Base-by-base conservation (phyloP, 1,140 invertebrate genomes). In the Hydropsyche tenuis region DNA sequence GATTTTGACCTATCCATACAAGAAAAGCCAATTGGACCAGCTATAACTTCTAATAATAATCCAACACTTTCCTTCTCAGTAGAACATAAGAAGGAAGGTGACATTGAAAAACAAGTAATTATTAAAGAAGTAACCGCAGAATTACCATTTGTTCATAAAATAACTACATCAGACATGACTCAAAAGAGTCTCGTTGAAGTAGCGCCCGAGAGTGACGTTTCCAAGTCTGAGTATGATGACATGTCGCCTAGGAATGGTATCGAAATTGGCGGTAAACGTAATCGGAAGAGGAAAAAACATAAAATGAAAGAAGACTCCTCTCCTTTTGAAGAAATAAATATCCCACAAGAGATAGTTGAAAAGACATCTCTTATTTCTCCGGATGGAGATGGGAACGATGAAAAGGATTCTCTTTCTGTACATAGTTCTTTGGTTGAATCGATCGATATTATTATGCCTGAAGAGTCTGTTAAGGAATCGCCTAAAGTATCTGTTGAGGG, bases 401-500 rank as follows among this genome's bases (percentile, higher is more conserved):
- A 75, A 51, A 68, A 77, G 51, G 75, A 81, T 75, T 11, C 79
- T 62, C 78, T 74, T 73, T 87, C 87, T 1, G 62, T 84, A n/a
- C 81, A 82, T 25, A 86, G 88, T 64, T 87, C 86, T 72, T 81
- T 90, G 48, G 86, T 83, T n/a, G 88, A 90, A 77, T 89, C 89
- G 4, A 86, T 87, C 30, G 87, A 90, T 63, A 86, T 90, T 75
- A 81, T 85, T 73, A 75, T 88, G 27, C 82, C 83, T 79, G 81
- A 83, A 18, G 84, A 86, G 72, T 82, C 81, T 3, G 83, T 37
- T 9, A 37, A 37, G 30, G 80, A 75, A n/a, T n/a, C n/a, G n/a
- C n/a, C n/a, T n/a, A n/a, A n/a, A 4, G 80, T 80, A 43, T 80
- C 79, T 14, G 84, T 85, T 4, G 69, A 65, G 6, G 85, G 88